Percentiles rank a stretch among this genome's conserved stretches.
Evolutionary conservation across 2,888 invertebrate species (phyloP).

Genomic region (Andrena marginata): DNA sequence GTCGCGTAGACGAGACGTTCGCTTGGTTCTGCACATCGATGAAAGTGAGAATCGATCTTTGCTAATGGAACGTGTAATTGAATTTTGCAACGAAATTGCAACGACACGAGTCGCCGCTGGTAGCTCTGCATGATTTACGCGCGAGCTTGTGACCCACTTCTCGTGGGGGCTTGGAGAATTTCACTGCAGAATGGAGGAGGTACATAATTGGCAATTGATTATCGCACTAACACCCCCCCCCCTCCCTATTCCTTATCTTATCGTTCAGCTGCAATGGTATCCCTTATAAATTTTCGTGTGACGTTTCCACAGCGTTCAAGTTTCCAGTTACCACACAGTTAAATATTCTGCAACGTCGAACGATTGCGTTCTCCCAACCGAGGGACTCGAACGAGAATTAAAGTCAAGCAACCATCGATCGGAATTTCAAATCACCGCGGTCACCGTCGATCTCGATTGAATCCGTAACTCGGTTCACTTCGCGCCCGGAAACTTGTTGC

Average conservation of each 20-base stretch:
- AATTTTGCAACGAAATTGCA: neutral
- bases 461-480: neutral
- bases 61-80: neutral
- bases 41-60: neutral
- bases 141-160: slow-evolving; percentile 58
- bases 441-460: neutral
- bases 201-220: slow-evolving; percentile 26
- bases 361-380: no score
- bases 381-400: neutral
- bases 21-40: neutral
- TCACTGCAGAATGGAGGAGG: slow-evolving; percentile 30
- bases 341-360: neutral
- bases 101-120: slow-evolving; percentile 7
- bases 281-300: neutral
- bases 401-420: slow-evolving; percentile 1
- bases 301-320: neutral
- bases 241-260: slow-evolving; percentile 39
- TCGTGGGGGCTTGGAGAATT: slow-evolving; percentile 32
- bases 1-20: no score
- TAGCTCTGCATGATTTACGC: slow-evolving; percentile 40
- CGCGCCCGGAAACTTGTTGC: neutral
- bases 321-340: neutral
- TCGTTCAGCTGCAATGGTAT: neutral
- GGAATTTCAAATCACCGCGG: neutral
- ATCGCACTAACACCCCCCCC: neutral